Base-by-base conservation (phyloP, 2,113 vertebrate species). In the Chascanopsetta lugubris region DNA sequence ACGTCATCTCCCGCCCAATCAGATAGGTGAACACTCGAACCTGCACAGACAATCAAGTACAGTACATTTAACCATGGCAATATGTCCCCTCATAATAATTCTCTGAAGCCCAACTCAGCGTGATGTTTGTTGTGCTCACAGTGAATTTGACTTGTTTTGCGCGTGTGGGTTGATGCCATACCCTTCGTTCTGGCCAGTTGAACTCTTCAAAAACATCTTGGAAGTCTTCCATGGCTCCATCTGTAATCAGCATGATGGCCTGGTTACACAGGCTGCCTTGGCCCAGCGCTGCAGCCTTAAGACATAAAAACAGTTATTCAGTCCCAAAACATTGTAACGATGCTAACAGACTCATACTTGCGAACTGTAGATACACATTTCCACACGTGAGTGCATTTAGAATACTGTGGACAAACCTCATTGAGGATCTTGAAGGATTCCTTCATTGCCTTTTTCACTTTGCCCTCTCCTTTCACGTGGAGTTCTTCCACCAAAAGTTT, bases 231-330 rank as follows among this genome's bases (percentile, higher is more conserved):
- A 98, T 95, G 0, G 96, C 97, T 13, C 97, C 96, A 0, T 98
- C 97, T 0, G 95, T 96, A 86, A 99, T 95, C 84, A 99, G 90
- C 97, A 99, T 99, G 91, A 99, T 95, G 43, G 94, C 96, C 81
- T 98, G 97, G 87, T 96, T 99, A 85, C 97, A 99, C 78, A 97
- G 84, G 54, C 96, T 96, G 55, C 97, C 97, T 84, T 93, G 94
- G 32, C 92, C 91, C 12, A 90, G 86, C 0, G 86, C 78, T 38
- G 84, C 73, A 62, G 90, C 90, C 92, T 93, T 38, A 47, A 46
- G 29, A 69, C 30, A 75, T 10, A 72, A 7, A 51, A 42, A 84
- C 40, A 58, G 24, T 25, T n/a, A 45, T 10, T 24, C 11, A 18
- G 1, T 27, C 6, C 59, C 48, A 2, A 20, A 11, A 10, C 25